These are phyloP conservation scores for Rhegmatorhina hoffmannsi DNA, from an alignment of 2,113 vertebrate species.

Conservation along the genomic window DNA sequence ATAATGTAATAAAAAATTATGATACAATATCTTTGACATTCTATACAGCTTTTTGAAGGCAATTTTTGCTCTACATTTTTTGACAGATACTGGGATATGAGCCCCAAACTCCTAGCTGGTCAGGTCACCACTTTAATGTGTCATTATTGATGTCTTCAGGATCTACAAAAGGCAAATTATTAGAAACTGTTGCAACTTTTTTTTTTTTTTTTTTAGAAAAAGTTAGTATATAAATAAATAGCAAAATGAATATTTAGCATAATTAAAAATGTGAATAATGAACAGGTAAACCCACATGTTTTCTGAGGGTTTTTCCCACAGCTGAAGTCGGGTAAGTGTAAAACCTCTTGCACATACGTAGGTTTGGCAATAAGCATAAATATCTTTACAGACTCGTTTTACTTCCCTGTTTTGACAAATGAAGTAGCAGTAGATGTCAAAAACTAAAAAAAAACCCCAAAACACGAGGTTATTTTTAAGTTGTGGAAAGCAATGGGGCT, in stretches of 20 bases:
- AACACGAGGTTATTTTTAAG: background rate
- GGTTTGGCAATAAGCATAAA: background rate
- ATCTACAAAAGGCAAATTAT: background rate
- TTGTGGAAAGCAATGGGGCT: background rate
- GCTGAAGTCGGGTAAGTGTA: background rate
- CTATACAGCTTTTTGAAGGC: background rate
- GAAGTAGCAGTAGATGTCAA: background rate
- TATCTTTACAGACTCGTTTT: rapidly evolving
- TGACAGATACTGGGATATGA: background rate
- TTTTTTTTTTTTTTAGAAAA: background rate
- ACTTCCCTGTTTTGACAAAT: background rate
- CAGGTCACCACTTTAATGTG: background rate
- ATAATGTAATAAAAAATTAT: background rate
- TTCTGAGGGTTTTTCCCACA: background rate
- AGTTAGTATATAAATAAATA: background rate
- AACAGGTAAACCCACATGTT: background rate
- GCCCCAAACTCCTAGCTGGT: background rate
- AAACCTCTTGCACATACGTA: background rate
- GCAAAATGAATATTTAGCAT: background rate
- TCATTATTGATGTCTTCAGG: background rate
- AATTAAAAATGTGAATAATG: background rate
- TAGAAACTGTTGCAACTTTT: background rate
- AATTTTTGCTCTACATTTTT: background rate
- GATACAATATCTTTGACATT: background rate
- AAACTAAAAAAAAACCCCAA: background rate